These are phyloP conservation scores for Sinopyrophorus schimmeli DNA, from an alignment of 2,888 invertebrate species.

Conservation along the genomic window DNA sequence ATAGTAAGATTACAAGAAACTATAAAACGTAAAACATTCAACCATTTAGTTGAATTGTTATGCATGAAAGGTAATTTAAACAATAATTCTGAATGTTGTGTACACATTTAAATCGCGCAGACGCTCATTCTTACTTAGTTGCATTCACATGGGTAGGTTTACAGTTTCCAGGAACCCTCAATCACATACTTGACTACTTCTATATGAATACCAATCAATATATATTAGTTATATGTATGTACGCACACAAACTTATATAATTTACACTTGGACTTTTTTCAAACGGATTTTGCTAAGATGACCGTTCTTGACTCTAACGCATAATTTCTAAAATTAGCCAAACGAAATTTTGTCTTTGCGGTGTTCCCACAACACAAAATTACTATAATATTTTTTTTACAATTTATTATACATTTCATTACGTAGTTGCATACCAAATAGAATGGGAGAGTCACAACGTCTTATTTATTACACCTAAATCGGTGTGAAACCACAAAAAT, in stretches of 20 bases:
- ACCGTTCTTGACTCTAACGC: constrained; percentile 2
- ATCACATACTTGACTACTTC: constrained; percentile 32
- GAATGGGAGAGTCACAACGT: constrained; percentile 9
- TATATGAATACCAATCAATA: constrained; percentile 34
- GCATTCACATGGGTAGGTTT: constrained; percentile 33
- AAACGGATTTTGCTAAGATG: constrained; percentile 12
- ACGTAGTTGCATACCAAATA: constrained; percentile 8
- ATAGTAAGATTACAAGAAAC: constrained; percentile 36
- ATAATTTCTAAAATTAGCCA: constrained; percentile 6
- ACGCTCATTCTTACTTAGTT: constrained; percentile 32
- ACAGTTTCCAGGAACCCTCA: constrained; percentile 34
- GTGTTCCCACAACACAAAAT: constrained; percentile 9
- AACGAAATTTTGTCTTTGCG: not conserved
- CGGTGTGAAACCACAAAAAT: constrained; percentile 1
- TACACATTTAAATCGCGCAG: constrained; percentile 29
- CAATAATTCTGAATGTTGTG: constrained; percentile 35
- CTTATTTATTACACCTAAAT: constrained; percentile 10
- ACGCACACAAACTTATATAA: no score
- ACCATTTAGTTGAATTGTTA: constrained; percentile 33
- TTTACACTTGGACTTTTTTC: constrained; percentile 18
- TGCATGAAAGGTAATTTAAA: constrained; percentile 37
- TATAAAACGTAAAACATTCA: constrained; percentile 27
- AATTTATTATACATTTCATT: constrained; percentile 11
- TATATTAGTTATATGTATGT: constrained; percentile 15
- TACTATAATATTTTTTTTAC: constrained; percentile 10